Evolutionary conservation across 2,888 invertebrate species (phyloP).

Genomic region (Tetragnatha montana): DNA sequence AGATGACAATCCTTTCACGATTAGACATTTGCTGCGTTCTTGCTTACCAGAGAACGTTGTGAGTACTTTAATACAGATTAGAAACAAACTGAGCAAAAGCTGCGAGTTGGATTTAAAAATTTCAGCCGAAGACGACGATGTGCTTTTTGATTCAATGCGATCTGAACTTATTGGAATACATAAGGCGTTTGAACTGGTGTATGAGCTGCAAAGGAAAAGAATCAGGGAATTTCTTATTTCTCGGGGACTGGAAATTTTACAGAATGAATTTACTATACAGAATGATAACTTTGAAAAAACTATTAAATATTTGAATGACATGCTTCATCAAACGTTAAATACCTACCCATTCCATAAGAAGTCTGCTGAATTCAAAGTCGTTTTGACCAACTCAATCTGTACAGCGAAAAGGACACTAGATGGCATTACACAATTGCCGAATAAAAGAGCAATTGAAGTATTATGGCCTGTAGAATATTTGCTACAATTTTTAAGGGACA

Average conservation of each 20-base stretch:
- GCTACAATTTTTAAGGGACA: not conserved
- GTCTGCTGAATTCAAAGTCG: not conserved
- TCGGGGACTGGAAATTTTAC: not conserved
- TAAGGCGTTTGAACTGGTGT: not conserved
- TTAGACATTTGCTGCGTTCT: not conserved
- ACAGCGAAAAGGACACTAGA: not conserved
- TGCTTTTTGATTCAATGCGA: not conserved
- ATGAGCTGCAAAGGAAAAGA: not conserved
- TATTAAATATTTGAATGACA: not conserved
- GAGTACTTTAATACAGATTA: not conserved
- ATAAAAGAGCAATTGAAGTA: not conserved
- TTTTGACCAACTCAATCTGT: not conserved
- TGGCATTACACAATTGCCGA: not conserved
- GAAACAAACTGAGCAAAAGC: not conserved
- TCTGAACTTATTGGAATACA: slow-evolving; percentile 13
- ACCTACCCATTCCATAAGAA: not conserved
- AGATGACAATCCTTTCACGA: not conserved
- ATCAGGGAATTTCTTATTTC: not conserved
- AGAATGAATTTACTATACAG: not conserved
- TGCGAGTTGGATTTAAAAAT: slow-evolving; percentile 2
- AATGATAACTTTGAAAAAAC: not conserved
- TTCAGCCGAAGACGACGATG: not conserved
- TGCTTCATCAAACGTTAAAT: not conserved
- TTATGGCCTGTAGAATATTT: not conserved
- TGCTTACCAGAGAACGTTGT: not conserved